Evolutionary conservation across 2,888 invertebrate species (phyloP).

Genomic region (Maniola hyperantus): DNA sequence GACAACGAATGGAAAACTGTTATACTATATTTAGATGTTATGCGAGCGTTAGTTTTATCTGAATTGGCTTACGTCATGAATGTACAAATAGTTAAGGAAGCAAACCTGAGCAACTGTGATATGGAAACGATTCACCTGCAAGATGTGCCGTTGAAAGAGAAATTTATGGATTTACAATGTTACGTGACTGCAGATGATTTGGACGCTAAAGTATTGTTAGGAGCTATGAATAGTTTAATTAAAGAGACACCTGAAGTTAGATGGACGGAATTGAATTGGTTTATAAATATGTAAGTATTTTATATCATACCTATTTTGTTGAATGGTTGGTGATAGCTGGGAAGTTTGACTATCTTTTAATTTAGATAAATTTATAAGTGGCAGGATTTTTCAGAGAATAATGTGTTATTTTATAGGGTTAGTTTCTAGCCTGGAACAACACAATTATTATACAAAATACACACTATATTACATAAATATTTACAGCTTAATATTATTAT

Average conservation of each 20-base stretch:
- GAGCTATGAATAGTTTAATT: conserved; percentile 84
- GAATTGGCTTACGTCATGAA: conserved; percentile 70
- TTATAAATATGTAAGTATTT: conserved; percentile 83
- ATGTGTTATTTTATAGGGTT: no score
- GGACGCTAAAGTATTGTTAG: conserved; percentile 81
- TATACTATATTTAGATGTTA: conserved; percentile 66
- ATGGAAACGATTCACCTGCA: conserved; percentile 63
- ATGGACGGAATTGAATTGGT: conserved; percentile 89
- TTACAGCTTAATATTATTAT: no score
- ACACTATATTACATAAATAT: no score
- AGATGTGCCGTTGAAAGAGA: conserved; percentile 63
- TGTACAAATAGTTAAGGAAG: conserved; percentile 75
- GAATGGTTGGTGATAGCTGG: no score
- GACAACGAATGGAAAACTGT: conserved; percentile 69
- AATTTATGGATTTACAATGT: conserved; percentile 81
- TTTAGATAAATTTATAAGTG: no score
- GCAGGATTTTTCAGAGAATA: no score
- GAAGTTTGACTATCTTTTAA: no score
- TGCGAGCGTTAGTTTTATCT: conserved; percentile 65
- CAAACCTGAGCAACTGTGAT: conserved; percentile 67
- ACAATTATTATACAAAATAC: no score
- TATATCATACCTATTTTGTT: not conserved
- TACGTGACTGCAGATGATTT: conserved; percentile 79
- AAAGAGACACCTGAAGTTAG: conserved; percentile 83
- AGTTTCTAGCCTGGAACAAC: no score